Percentiles rank a stretch among this genome's conserved stretches.
Conservation (phyloP, 2,113 vertebrate genomes). For the Microcebus murinus region DNA sequence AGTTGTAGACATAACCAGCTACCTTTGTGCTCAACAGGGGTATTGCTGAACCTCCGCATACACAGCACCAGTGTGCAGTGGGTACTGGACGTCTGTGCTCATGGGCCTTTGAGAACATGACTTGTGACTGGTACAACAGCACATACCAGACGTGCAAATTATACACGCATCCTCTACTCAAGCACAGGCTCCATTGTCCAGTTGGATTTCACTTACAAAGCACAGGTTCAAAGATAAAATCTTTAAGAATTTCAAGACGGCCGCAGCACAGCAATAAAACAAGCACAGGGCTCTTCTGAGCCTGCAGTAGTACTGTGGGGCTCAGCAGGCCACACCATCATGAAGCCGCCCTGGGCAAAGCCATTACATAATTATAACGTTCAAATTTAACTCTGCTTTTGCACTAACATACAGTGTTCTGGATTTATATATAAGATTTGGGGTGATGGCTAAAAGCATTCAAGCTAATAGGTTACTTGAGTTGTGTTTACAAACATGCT, state of each 20-base stretch:
- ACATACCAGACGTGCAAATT: fast-evolving
- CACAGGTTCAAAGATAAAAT: not conserved
- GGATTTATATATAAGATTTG: not conserved
- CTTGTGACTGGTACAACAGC: not conserved
- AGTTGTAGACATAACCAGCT: not conserved
- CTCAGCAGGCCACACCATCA: too few relatives aligned
- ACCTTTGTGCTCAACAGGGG: not conserved
- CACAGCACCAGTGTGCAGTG: too few relatives aligned
- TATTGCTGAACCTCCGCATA: not conserved
- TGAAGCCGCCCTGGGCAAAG: not conserved
- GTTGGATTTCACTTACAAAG: not conserved
- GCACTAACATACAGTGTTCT: not conserved
- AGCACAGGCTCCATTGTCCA: not conserved
- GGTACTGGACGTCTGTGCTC: not conserved
- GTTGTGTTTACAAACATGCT: not conserved
- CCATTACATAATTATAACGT: not conserved
- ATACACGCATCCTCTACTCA: not conserved
- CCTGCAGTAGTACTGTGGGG: fast-evolving
- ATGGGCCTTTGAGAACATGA: not conserved
- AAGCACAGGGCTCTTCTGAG: not conserved
- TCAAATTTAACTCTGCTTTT: not conserved
- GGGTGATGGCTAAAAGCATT: not conserved
- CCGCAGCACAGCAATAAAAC: not conserved
- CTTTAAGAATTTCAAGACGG: not conserved
- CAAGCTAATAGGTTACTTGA: not conserved